Conservation (phyloP, 2,888 invertebrate species). For the Conchocele bisecta region DNA sequence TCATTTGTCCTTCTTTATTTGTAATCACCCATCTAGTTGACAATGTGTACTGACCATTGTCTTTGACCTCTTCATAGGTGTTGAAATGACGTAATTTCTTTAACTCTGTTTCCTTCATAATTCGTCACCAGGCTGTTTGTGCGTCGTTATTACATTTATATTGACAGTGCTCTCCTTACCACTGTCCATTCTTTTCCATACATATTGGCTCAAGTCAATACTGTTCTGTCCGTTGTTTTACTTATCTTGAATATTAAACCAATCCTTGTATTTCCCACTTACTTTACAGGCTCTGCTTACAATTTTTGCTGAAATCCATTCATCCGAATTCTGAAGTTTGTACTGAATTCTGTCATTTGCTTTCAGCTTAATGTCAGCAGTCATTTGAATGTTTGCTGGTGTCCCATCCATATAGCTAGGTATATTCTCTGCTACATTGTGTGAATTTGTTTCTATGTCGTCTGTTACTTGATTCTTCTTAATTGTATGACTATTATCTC, state of each 20-base stretch:
- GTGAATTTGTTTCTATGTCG: neutral
- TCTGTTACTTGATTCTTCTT: too few species aligned
- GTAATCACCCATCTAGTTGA: constrained; percentile 39
- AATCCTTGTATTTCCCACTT: constrained; percentile 23
- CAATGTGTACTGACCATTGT: constrained; percentile 17
- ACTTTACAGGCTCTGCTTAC: constrained; percentile 21
- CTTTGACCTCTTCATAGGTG: constrained; percentile 24
- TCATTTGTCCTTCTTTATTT: constrained; percentile 8
- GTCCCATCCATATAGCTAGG: neutral
- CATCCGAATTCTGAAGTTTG: constrained; percentile 2
- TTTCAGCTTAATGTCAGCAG: neutral
- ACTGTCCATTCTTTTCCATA: constrained; percentile 3
- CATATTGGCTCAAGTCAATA: constrained; percentile 6
- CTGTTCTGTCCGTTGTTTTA: constrained; percentile 11
- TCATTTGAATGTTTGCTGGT: neutral
- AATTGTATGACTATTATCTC: too few species aligned
- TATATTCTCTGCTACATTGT: neutral
- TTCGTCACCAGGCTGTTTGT: neutral
- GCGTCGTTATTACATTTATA: neutral
- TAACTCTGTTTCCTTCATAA: constrained; percentile 10
- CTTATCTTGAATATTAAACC: constrained; percentile 38
- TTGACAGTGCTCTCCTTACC: neutral
- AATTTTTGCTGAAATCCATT: constrained; percentile 10
- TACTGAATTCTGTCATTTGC: constrained; percentile 25
- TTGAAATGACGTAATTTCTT: constrained; percentile 13